phyloP scores from a whole-genome alignment of 2,113 vertebrate species.

The Tor tambroides region DNA sequence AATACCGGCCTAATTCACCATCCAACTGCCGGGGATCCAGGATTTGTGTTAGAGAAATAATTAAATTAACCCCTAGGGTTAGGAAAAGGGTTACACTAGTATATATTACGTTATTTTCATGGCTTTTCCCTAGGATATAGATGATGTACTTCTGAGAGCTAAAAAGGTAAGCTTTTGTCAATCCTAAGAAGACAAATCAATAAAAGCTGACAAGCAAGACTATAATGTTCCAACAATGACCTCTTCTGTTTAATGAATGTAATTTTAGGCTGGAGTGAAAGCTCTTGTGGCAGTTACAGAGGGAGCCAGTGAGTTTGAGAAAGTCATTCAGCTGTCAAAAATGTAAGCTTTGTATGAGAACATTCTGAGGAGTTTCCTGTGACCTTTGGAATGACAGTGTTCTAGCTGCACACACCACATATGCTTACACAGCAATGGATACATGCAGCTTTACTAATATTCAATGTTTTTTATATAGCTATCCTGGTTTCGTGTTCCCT shows the following conservation, averaged over 20 bases:
- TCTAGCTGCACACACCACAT: background rate
- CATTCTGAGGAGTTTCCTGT: background rate
- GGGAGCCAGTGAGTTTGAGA: conserved; percentile 70
- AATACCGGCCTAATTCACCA: too few relatives aligned
- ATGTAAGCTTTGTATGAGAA: conserved; percentile 53
- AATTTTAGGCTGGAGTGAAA: conserved; percentile 62
- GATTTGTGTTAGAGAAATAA: too few relatives aligned
- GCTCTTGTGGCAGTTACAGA: conserved; percentile 72
- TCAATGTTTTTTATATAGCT: conserved; percentile 59
- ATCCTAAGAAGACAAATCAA: background rate
- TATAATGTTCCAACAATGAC: background rate
- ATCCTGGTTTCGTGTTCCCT: conserved; percentile 61
- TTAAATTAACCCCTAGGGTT: too few relatives aligned
- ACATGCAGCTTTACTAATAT: background rate
- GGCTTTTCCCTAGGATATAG: conserved; percentile 55
- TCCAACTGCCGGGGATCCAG: too few relatives aligned
- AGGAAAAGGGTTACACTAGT: too few relatives aligned
- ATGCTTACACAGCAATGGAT: background rate
- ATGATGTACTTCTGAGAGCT: conserved; percentile 61
- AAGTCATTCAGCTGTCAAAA: conserved; percentile 69
- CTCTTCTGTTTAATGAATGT: conserved; percentile 49
- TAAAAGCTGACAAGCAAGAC: background rate
- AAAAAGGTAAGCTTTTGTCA: conserved; percentile 51
- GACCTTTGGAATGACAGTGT: background rate
- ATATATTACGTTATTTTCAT: background rate